A percentile compares a stretch with the other conserved stretches of the same genome.
phyloP scores from a whole-genome alignment of 2,113 vertebrate species.

The Indicator maculatus region DNA sequence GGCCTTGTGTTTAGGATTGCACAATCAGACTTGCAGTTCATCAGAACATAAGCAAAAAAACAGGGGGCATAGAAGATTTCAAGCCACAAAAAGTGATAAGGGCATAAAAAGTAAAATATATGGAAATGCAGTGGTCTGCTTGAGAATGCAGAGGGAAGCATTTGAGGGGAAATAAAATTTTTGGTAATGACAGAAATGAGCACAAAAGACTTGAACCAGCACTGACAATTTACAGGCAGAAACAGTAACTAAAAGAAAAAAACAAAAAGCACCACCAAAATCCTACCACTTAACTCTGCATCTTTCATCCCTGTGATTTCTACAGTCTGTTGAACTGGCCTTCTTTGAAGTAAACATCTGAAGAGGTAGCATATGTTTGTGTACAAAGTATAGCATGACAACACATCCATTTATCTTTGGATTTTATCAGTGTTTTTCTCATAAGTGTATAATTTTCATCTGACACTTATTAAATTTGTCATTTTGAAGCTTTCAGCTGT shows the following conservation, averaged over 20 bases:
- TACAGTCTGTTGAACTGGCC: not conserved
- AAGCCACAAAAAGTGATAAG: not conserved
- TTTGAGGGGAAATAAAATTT: not conserved
- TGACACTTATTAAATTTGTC: constrained; percentile 37
- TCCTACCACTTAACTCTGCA: constrained; percentile 8
- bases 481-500: constrained; percentile 25
- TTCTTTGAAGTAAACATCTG: constrained; percentile 43
- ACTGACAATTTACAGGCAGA: not conserved
- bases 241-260: not conserved
- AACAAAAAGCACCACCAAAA: not conserved
- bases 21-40: not conserved
- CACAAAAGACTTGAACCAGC: not conserved
- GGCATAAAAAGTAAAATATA: not conserved
- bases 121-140: not conserved
- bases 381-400: not conserved
- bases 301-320: not conserved
- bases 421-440: constrained; percentile 21
- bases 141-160: not conserved
- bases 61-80: not conserved
- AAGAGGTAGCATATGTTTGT: not conserved
- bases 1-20: not conserved
- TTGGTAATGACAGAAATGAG: not conserved
- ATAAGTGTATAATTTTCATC: constrained; percentile 1
- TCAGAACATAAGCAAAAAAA: not conserved
- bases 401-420: not conserved